phyloP scores from a whole-genome alignment of 1,140 invertebrate species.

The Oedothorax gibbosus region DNA sequence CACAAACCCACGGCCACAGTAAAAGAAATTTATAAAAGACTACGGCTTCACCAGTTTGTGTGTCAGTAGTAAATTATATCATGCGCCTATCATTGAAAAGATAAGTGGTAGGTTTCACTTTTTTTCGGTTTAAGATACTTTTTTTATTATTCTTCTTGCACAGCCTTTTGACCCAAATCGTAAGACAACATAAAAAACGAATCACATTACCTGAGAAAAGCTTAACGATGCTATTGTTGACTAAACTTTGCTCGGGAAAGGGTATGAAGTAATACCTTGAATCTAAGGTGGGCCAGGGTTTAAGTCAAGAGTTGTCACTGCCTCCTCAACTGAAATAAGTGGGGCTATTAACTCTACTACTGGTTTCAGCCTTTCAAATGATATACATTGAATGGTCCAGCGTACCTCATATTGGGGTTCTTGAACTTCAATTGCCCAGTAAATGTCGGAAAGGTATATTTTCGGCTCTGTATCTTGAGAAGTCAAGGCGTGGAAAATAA shows the following conservation, averaged over 20 bases:
- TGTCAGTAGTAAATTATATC: slow-evolving; percentile 57
- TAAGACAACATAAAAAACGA: slow-evolving; percentile 14
- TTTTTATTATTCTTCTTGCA: background rate
- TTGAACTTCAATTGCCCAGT: no score
- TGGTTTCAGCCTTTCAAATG: slow-evolving; percentile 16
- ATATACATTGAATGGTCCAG: slow-evolving; percentile 8
- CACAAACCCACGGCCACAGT: background rate
- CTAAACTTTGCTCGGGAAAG: background rate
- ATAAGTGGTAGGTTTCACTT: slow-evolving; percentile 56
- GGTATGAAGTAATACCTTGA: slow-evolving; percentile 4
- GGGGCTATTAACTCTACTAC: slow-evolving; percentile 5
- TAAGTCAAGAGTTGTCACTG: slow-evolving; percentile 31
- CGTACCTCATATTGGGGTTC: background rate
- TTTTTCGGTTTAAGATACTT: slow-evolving; percentile 13
- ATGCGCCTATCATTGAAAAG: slow-evolving; percentile 54
- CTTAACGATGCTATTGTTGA: slow-evolving; percentile 55
- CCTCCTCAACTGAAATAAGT: slow-evolving; percentile 4
- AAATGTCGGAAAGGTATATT: no score
- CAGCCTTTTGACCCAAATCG: slow-evolving; percentile 54
- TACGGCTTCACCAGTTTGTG: slow-evolving; percentile 21
- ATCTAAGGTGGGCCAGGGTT: background rate
- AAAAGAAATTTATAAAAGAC: slow-evolving; percentile 22
- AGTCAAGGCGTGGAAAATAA: no score
- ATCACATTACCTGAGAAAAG: slow-evolving; percentile 47
- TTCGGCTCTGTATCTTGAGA: no score